Base-by-base conservation (phyloP, 2,113 vertebrate species). In the Galbula dea region DNA sequence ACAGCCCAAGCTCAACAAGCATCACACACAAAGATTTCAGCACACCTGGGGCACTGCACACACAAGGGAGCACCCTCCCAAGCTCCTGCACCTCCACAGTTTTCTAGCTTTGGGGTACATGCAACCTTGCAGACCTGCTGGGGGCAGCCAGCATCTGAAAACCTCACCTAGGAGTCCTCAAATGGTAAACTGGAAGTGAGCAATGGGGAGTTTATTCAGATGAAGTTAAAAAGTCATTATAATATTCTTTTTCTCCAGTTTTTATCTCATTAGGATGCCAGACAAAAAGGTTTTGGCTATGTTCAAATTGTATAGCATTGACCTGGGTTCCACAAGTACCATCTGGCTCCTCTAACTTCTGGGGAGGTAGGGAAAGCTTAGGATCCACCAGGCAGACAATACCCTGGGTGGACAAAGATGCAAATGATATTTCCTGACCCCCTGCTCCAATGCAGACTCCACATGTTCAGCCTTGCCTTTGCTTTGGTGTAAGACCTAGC, bases 11-110 rank as follows among this genome's bases (percentile, higher is more conserved):
- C 24, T 79, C 23, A 17, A 12, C n/a, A 18, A n/a, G n/a, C n/a
- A n/a, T n/a, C n/a, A n/a, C 2, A 0, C 1, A 12, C 45, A 54
- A 66, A 71, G 27, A 36, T 45, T 51, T 37, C 54, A 32, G 1
- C 13, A 7, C 9, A 4, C 30, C 7, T 0, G 2, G 34, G 34
- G 12, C 21, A 5, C 11, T 37, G 18, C 2, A 0, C 17, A 17
- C 46, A 13, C 6, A 29, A 37, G 11, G 1, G 8, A 62, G 19
- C 1, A 0, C 7, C 11, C 23, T 58, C 27, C 11, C 34, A 63
- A 30, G 23, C 27, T 82, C 54, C 76, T 58, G 76, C 54, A 34
- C 11, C 43, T 68, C 29, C 27, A 23, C 13, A 18, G n/a, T 26
- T 57, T 77, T 37, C 48, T 19, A 18, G 3, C 26, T 67, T 52